These are phyloP conservation scores for Paradisaea rubra DNA, from an alignment of 2,113 vertebrate genomes.

Conservation along the genomic window DNA sequence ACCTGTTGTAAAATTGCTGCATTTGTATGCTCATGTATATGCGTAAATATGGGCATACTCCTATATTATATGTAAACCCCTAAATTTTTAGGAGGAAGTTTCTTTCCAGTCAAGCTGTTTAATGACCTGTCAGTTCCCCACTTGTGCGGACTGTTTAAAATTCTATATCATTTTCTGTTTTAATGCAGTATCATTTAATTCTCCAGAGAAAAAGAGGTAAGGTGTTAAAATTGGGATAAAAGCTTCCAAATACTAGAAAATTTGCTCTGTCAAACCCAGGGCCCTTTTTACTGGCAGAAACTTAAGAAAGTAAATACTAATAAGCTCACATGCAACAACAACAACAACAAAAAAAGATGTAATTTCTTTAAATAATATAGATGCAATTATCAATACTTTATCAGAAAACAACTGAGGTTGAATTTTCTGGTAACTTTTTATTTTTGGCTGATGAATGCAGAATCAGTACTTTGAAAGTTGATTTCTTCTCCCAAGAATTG, in stretches of 20 bases:
- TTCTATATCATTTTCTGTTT: conserved; percentile 37
- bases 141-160: conserved; percentile 41
- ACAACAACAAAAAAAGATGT: conserved; percentile 12
- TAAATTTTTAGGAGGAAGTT: not conserved
- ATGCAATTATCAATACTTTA: conserved; percentile 52
- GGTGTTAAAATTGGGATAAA: conserved; percentile 72
- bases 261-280: conserved; percentile 61
- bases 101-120: not conserved
- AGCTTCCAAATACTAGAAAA: conserved; percentile 67
- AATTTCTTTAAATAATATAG: conserved; percentile 60
- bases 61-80: not conserved
- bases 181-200: conserved; percentile 58
- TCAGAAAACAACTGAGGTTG: conserved; percentile 23
- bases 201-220: conserved; percentile 69
- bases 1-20: not conserved
- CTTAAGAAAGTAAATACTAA: conserved; percentile 61
- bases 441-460: not conserved
- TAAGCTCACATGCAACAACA: conserved; percentile 14
- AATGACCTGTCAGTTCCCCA: conserved; percentile 18
- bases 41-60: not conserved
- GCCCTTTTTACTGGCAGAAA: conserved; percentile 38
- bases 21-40: too few species aligned
- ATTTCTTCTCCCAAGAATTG: conserved; percentile 26
- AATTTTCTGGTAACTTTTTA: conserved; percentile 36
- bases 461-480: conserved; percentile 10